Base-by-base conservation (phyloP, 2,797 vertebrate genomes). In the Dryobates pubescens region DNA sequence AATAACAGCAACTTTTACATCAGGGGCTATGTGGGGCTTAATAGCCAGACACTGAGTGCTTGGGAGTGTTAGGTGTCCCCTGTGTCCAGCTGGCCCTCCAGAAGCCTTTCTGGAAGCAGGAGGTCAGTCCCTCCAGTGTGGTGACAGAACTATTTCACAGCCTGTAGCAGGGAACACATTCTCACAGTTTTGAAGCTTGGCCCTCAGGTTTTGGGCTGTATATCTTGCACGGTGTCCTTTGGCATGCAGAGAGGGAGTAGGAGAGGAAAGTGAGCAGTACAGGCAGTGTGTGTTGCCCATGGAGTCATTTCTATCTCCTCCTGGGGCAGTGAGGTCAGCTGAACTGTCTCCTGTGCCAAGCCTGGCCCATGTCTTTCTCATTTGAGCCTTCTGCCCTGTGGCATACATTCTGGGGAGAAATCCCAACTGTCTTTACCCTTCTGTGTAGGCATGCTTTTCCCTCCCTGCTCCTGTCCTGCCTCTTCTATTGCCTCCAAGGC, bases 311-410 rank as follows among this genome's bases (percentile, higher is more conserved):
- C 65, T 3, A 1, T 20, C 54, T 64, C 30, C 32, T 90, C 56
- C 27, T 1, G 1, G 65, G 69, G 32, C 58, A 56, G 49, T 0
- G 0, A 6, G 1, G 29, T 45, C 6, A 0, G 7, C 24, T 0
- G 1, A 32, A n/a, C 58, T 69, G 36, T 24, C 73, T 93, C 19
- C 4, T 32, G 26, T 47, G 82, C 85, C 73, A 41, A 20, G 43
- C 34, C 81, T 75, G 69, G 72, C 32, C 26, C 4, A 0, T 68
- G 51, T 29, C 56, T 82, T 85, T 57, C 87, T 86, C 67, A 14
- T 82, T 36, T 88, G 76, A 92, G 56, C 51, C 63, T 90, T 29
- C 73, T 95, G 85, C 73, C 85, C 91, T 93, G 11, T 83, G 38
- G 59, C 89, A 89, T 36, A 64, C 27, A 73, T 88, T 93, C 17